A percentile compares a stretch with the other conserved stretches of the same genome.
Conservation (phyloP, 2,888 invertebrate species). For the Euplexia lucipara region DNA sequence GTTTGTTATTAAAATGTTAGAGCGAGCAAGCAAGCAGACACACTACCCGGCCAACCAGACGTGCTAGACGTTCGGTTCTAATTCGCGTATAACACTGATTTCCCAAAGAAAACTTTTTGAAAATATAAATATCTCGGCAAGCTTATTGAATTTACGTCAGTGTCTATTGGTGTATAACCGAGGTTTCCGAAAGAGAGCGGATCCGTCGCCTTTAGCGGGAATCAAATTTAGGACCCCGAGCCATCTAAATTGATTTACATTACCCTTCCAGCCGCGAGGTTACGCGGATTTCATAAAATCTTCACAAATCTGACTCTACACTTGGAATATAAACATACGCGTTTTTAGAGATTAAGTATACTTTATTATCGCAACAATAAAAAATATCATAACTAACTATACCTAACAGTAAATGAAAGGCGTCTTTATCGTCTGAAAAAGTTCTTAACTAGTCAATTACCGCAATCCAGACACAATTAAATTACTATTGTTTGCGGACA, state of each 20-base stretch:
- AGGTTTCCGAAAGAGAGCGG: constrained; percentile 78
- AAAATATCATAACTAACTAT: too few species aligned
- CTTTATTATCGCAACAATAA: too few species aligned
- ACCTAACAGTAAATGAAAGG: too few species aligned
- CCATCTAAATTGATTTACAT: constrained; percentile 87
- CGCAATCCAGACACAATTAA: too few species aligned
- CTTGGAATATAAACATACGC: constrained; percentile 39
- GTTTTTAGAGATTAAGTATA: too few species aligned
- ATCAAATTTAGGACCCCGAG: constrained; percentile 88
- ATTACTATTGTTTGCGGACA: too few species aligned
- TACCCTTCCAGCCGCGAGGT: constrained; percentile 76
- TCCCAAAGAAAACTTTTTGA: constrained; percentile 19
- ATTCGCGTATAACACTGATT: background rate
- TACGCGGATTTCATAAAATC: constrained; percentile 76
- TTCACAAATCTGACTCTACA: constrained; percentile 65
- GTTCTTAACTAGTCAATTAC: too few species aligned
- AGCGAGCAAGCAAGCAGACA: background rate
- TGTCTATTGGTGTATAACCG: constrained; percentile 79
- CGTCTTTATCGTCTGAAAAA: too few species aligned
- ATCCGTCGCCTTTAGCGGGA: constrained; percentile 82
- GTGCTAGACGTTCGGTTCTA: background rate
- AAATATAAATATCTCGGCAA: constrained; percentile 73
- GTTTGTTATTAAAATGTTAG: too few species aligned
- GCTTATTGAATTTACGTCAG: constrained; percentile 82
- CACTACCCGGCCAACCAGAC: too few species aligned